A percentile compares a stretch with the other conserved stretches of the same genome.
phyloP scores from a whole-genome alignment of 1,140 invertebrate genomes.

The Drosophila repletoides region DNA sequence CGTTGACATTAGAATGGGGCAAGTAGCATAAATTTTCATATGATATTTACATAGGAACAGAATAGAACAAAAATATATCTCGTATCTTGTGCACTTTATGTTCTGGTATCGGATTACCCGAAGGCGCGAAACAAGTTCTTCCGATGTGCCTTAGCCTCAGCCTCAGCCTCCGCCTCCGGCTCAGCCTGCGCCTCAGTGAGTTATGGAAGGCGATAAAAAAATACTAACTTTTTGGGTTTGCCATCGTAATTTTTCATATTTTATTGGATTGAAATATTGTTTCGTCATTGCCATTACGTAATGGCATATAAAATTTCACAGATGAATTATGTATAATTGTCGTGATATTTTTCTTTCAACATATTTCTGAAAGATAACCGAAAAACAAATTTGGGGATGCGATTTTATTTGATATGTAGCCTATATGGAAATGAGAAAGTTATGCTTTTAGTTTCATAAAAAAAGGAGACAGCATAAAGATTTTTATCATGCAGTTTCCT shows the following conservation, averaged over 20 bases:
- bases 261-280: slow-evolving; percentile 68
- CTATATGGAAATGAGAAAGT: slow-evolving; percentile 21
- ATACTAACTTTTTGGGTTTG: slow-evolving; percentile 19
- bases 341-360: slow-evolving; percentile 13
- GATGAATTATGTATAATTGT: slow-evolving; percentile 31
- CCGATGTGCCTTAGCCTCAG: slow-evolving; percentile 16
- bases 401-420: not conserved
- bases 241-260: slow-evolving; percentile 62
- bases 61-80: slow-evolving; percentile 40
- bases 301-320: slow-evolving; percentile 20
- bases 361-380: slow-evolving; percentile 1
- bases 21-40: slow-evolving; percentile 66
- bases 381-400: not conserved
- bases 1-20: slow-evolving; percentile 62
- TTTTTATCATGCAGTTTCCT: slow-evolving; percentile 4
- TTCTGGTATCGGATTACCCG: slow-evolving; percentile 68
- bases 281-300: slow-evolving; percentile 55
- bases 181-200: too few species aligned
- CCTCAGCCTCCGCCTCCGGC: too few species aligned
- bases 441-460: slow-evolving; percentile 6
- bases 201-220: slow-evolving; percentile 66
- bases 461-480: slow-evolving; percentile 13
- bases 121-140: slow-evolving; percentile 45
- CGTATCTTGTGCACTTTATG: slow-evolving; percentile 71
- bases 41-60: slow-evolving; percentile 53